Base-by-base conservation (phyloP, 2,797 vertebrate species). In the Oreochromis grahami region DNA sequence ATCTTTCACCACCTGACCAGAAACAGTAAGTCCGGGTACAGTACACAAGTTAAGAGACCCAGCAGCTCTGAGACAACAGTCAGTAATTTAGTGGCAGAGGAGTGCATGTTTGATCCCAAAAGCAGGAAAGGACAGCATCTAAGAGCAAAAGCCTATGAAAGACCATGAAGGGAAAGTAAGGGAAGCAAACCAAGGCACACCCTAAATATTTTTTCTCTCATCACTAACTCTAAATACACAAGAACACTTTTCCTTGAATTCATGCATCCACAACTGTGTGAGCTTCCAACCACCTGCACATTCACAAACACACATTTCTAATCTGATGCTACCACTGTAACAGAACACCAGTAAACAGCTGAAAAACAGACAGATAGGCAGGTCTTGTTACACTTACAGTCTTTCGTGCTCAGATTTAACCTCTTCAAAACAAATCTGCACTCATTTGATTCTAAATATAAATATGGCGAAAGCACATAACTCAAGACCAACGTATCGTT, bases 401-500 rank as follows among this genome's bases (percentile, higher is more conserved):
- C 45, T 56, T 43, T 52, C 12, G 77, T 2, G 41, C 52, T 79
- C 78, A 65, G 41, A 83, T 87, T 82, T 7, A 51, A 3, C 15
- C 10, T 36, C 12, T 41, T 78, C 1, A 12, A 48, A 89, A 74
- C 36, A 65, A 34, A 41, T 65, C 14, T 12, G 15, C 41, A 74
- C 53, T 77, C 13, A 43, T 19, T n/a, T 12, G 3, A 78, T 65
- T 76, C 9, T 3, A 26, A 21, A 77, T 60, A 79, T 53, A 45
- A 63, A 56, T 21, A 36, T 8, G 3, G 26, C 12, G 34, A 77
- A 72, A 81, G 63, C 26, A 63, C 82, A 72, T 48, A 21, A 51
- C 78, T 86, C 38, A 83, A 78, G 90, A 95, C 90, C 93, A 93
- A 94, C 88, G 45, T 89, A 93, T 95, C 88, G 52, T 68, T 92